These are phyloP conservation scores for Drosophila borealis DNA, from an alignment of 2,888 invertebrate species.

Conservation along the genomic window DNA sequence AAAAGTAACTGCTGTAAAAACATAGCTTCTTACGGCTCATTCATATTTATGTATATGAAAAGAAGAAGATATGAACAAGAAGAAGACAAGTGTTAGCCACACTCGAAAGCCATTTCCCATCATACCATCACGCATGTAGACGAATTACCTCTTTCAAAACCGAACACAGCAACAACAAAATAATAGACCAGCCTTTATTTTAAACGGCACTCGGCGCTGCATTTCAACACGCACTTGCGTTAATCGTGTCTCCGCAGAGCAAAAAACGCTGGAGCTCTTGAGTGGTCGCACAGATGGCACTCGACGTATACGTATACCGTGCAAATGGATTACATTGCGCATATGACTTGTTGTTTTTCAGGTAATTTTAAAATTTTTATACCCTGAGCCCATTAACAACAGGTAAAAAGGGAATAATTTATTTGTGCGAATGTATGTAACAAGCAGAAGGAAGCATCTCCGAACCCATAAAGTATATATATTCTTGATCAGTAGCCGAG, in stretches of 20 bases:
- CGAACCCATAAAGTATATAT: too few species aligned
- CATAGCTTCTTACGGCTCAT: too few species aligned
- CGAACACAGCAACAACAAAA: background rate
- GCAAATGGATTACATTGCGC: background rate
- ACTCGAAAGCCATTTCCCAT: slow-evolving; percentile 68
- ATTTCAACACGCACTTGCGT: background rate
- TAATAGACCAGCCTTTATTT: slow-evolving; percentile 3
- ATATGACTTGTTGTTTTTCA: background rate
- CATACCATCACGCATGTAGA: background rate
- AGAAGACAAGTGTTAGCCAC: slow-evolving; percentile 25
- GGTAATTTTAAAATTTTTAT: background rate
- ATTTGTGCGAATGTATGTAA: too few species aligned
- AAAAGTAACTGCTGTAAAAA: too few species aligned
- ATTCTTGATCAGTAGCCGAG: too few species aligned
- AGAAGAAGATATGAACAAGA: background rate
- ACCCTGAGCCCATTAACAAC: too few species aligned
- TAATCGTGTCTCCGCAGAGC: slow-evolving; percentile 8
- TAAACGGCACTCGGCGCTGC: background rate
- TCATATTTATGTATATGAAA: background rate
- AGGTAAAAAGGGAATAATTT: too few species aligned
- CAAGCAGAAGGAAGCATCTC: too few species aligned
- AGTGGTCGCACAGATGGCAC: slow-evolving; percentile 18
- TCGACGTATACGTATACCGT: slow-evolving; percentile 30
- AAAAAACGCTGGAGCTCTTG: background rate
- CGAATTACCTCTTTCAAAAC: background rate